Base-by-base conservation (phyloP, 2,113 vertebrate genomes). In the Otolemur garnettii region DNA sequence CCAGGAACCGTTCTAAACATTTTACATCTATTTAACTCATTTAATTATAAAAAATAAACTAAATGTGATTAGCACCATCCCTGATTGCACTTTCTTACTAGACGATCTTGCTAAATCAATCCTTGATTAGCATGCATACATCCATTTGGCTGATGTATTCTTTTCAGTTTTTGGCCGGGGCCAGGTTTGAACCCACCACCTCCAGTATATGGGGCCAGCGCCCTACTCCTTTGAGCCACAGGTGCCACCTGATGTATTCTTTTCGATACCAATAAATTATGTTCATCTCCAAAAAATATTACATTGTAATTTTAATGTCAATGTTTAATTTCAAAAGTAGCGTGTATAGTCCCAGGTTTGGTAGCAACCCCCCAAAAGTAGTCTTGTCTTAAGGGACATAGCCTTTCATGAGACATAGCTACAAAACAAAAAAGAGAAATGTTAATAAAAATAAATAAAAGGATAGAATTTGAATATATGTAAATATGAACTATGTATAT, bases 11-110 rank as follows among this genome's bases (percentile, higher is more conserved):
- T 82, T 45, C 42, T n/a, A 53, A 53, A 21, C 50, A 57, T 5
- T 84, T 71, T 57, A 55, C 22, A 86, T 55, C n/a, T 74, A 79
- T 57, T 94, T 87, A 50, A 80, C 45, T 96, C 57, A 60, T 30
- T 71, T 75, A 84, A 35, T 66, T 79, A 66, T 74, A 50, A 68
- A 82, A 45, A 79, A 30, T 35, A 69, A 53, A 50, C 59, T 74
- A 38, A 87, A 68, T 42, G 35, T 75, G 55, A 7, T 35, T 66
- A 93, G n/a, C 57, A 60, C 35, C 24, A 3, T 60, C 30, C 33
- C 22, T 59, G 22, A 21, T 35, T 7, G 33, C 17, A 55, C 81
- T 77, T 90, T 28, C n/a, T 62, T 35, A 85, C 24, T 14, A 59
- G 60, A 71, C 30, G 38, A 77, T 59, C 45, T 68, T n/a, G 21